phyloP scores from a whole-genome alignment of 23 tunicate species.

The Ascidia mentula region DNA sequence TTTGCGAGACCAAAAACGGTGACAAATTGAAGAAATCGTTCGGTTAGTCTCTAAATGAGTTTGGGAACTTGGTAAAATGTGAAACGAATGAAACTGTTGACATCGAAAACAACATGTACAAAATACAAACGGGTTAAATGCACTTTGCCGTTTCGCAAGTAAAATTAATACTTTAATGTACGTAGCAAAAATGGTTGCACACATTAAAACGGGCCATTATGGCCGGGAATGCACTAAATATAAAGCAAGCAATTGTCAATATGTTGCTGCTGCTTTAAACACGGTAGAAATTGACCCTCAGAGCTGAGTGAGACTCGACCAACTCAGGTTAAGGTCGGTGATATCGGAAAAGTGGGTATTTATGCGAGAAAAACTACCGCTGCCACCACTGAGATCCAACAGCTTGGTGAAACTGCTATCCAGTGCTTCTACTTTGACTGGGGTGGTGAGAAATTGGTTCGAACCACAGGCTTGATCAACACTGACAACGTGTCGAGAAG shows the following conservation, averaged over 20 bases:
- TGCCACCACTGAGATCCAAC: constrained; percentile 60
- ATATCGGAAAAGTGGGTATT: constrained; percentile 37
- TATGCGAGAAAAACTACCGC: constrained; percentile 41
- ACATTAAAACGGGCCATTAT: too few species aligned
- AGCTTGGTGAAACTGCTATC: constrained; percentile 77
- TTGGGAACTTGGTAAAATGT: neutral
- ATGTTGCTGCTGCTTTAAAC: too few species aligned
- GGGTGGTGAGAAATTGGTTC: neutral
- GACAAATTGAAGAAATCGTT: neutral
- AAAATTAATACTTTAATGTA: neutral
- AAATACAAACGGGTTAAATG: neutral
- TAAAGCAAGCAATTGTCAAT: too few species aligned
- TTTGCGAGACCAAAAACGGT: neutral
- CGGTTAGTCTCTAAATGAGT: neutral
- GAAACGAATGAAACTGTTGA: neutral
- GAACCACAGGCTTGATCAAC: neutral
- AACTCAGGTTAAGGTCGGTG: constrained; percentile 38
- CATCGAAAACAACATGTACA: neutral
- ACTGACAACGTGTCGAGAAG: neutral
- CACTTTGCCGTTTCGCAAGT: neutral
- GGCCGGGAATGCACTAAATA: too few species aligned
- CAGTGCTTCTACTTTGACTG: constrained; percentile 34
- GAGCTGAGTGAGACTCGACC: constrained; percentile 42
- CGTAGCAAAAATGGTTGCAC: neutral
- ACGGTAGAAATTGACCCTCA: too few species aligned